Evolutionary conservation across 2,113 vertebrate species (phyloP).

Genomic region (Ariopsis seemanni): DNA sequence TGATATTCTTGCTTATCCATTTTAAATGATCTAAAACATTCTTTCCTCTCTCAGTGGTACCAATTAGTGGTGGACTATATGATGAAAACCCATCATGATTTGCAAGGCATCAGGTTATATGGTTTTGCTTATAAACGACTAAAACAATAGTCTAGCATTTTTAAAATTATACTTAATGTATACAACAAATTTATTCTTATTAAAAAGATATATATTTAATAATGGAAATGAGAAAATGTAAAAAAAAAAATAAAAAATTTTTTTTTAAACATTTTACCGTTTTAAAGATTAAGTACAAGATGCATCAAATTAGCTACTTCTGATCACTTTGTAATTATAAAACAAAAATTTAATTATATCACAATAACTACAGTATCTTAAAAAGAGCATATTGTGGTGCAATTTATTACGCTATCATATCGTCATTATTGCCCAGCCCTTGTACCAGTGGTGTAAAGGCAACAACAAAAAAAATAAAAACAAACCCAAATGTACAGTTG

Average conservation of each 20-base stretch:
- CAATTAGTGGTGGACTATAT: not conserved
- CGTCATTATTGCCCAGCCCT: not conserved
- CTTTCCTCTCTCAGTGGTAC: not conserved
- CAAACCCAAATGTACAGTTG: not conserved
- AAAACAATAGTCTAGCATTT: not conserved
- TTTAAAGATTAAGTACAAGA: not conserved
- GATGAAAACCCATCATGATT: not conserved
- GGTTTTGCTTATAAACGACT: not conserved
- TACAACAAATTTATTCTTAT: not conserved
- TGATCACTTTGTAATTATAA: not conserved
- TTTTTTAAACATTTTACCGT: not conserved
- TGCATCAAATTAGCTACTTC: not conserved
- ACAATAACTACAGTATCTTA: not conserved
- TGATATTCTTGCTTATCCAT: not conserved
- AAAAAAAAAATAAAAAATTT: not conserved
- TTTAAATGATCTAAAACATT: not conserved
- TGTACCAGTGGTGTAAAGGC: not conserved
- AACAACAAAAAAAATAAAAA: not conserved
- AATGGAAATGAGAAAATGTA: not conserved
- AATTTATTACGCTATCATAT: not conserved
- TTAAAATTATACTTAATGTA: not conserved
- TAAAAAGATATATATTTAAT: not conserved
- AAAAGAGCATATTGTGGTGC: not conserved
- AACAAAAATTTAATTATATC: not conserved
- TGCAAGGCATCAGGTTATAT: not conserved